phyloP scores from a whole-genome alignment of 1,140 invertebrate genomes.

The Eumeta japonica region DNA sequence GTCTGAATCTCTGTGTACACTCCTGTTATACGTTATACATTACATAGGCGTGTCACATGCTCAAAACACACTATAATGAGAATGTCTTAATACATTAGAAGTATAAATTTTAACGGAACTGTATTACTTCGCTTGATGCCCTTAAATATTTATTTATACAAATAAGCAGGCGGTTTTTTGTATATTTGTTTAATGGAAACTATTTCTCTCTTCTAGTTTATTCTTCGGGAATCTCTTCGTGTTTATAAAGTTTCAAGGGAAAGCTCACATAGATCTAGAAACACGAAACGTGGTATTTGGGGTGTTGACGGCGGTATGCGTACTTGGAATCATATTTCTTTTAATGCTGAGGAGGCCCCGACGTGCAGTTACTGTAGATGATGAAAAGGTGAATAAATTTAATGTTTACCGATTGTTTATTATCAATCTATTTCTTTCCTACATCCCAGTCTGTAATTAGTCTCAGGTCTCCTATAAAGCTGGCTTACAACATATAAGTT shows the following conservation, averaged over 20 bases:
- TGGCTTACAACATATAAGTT: too few relatives aligned
- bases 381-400: slow-evolving; percentile 45
- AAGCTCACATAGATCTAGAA: slow-evolving; percentile 62
- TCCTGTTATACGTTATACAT: too few relatives aligned
- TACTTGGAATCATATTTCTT: slow-evolving; percentile 70
- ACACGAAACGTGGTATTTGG: slow-evolving; percentile 74
- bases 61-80: too few relatives aligned
- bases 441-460: too few relatives aligned
- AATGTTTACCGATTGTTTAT: slow-evolving; percentile 7
- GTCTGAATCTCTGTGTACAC: not conserved
- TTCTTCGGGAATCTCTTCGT: slow-evolving; percentile 94
- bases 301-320: slow-evolving; percentile 68
- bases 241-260: slow-evolving; percentile 83
- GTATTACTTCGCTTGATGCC: too few relatives aligned
- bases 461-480: not conserved
- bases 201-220: slow-evolving; percentile 65
- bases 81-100: not conserved
- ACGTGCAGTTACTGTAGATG: slow-evolving; percentile 30
- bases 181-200: too few relatives aligned
- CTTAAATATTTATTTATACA: too few relatives aligned
- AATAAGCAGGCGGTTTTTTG: too few relatives aligned
- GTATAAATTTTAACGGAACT: too few relatives aligned
- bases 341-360: slow-evolving; percentile 62
- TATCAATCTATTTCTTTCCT: too few relatives aligned
- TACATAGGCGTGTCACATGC: too few relatives aligned